Conservation (phyloP, 1,140 invertebrate genomes). For the Drosophila baimaii region DNA sequence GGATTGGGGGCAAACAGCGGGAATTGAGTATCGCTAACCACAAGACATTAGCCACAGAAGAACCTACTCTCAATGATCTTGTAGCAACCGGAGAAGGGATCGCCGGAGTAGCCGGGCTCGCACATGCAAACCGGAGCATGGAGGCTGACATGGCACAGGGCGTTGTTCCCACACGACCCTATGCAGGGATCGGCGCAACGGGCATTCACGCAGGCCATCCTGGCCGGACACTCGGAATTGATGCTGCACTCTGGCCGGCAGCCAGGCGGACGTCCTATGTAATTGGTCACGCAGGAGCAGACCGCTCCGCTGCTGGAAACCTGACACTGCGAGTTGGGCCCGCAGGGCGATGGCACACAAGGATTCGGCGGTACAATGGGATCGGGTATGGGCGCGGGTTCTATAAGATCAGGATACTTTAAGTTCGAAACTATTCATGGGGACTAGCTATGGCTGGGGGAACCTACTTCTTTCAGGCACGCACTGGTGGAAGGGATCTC, state of each 20-base stretch:
- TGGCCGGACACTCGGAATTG: conserved; percentile 88
- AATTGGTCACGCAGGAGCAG: conserved; percentile 88
- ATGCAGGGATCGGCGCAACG: conserved; percentile 90
- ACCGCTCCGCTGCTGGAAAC: conserved; percentile 86
- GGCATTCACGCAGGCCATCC: conserved; percentile 88
- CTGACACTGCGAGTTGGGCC: conserved; percentile 88
- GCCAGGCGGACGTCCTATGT: conserved; percentile 89
- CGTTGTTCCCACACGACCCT: conserved; percentile 89
- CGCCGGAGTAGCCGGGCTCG: conserved; percentile 88
- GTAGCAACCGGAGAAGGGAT: conserved; percentile 90
- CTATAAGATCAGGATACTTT: conserved; percentile 48
- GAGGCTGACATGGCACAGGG: conserved; percentile 88
- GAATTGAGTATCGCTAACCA: conserved; percentile 26
- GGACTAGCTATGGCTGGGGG: background rate
- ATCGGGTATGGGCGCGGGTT: conserved; percentile 63
- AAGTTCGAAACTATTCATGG: conserved; percentile 6
- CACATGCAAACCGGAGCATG: conserved; percentile 90
- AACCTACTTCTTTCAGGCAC: conserved; percentile 79
- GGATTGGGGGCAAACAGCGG: conserved; percentile 14
- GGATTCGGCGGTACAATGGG: conserved; percentile 84
- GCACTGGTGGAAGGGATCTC: conserved; percentile 90
- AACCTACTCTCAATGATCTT: conserved; percentile 85
- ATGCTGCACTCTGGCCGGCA: conserved; percentile 90
- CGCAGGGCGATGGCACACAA: conserved; percentile 88
- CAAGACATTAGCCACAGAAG: background rate